Conservation (phyloP, 2,113 vertebrate genomes). For the Donacobius atricapilla region DNA sequence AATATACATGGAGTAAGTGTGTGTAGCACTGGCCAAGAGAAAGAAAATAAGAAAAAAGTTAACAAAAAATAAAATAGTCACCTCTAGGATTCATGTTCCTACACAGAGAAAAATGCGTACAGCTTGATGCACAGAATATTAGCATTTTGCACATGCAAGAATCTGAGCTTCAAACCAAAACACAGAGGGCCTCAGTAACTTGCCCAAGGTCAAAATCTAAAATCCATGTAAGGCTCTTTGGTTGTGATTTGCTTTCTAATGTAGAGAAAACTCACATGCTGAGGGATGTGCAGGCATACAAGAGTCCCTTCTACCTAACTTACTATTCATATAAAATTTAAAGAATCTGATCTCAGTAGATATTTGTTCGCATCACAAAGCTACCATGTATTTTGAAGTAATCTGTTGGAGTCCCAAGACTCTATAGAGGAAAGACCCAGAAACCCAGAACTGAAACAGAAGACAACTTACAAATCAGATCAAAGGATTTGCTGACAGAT, state of each 20-base stretch:
- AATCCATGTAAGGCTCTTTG: not conserved
- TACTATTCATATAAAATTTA: slow-evolving; percentile 44
- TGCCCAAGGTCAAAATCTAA: slow-evolving; percentile 44
- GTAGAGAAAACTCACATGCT: not conserved
- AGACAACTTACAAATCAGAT: not conserved
- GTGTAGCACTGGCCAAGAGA: not conserved
- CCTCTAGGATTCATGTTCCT: not conserved
- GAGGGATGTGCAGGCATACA: not conserved
- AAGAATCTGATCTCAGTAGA: slow-evolving; percentile 25
- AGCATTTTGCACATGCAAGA: slow-evolving; percentile 14
- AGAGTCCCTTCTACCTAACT: slow-evolving; percentile 12
- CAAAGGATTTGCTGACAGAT: not conserved
- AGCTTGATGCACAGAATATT: not conserved
- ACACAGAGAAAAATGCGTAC: not conserved
- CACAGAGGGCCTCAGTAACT: not conserved
- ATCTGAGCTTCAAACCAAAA: not conserved
- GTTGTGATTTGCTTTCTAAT: slow-evolving; percentile 47
- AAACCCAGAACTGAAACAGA: not conserved
- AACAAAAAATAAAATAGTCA: not conserved
- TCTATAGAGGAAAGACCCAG: not conserved
- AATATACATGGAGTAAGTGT: not conserved
- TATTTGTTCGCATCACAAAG: slow-evolving; percentile 47
- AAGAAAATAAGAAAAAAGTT: not conserved
- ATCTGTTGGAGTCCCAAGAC: not conserved
- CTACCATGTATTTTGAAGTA: slow-evolving; percentile 6